Evolutionary conservation across 2,797 vertebrate genomes (phyloP), one percentile per base, ranked within the genome.

Genomic region (Crocodylus rhombifer): DNA sequence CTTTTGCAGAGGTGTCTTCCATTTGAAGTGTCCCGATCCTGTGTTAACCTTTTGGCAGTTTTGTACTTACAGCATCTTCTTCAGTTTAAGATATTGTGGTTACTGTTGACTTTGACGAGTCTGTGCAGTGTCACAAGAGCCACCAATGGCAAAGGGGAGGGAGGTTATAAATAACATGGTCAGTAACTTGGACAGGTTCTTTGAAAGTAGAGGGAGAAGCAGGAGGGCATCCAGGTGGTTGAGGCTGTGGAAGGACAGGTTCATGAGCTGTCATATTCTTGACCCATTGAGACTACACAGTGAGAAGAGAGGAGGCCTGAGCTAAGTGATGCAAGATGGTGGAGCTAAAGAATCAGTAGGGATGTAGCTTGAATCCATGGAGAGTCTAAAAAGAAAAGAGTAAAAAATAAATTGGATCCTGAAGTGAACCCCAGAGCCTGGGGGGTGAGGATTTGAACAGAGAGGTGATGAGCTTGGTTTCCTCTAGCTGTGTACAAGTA

Each of bases 31-130:
- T 36, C 62, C 71, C 23, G 0, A 17, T 51, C 15, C 12, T 14
- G 4, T 36, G 17, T 33, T 65, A 36, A n/a, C 67, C 75, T 14
- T 18, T 67, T 78, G 63, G 15, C 57, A 80, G 75, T 73, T 86
- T 91, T 0, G 14, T 33, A 86, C 87, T 78, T 69, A 26, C 30
- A 79, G 36, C 65, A n/a, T 87, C 74, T 85, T 79, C n/a, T 0
- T 1, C 55, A 77, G 85, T 33, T 94, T 93, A 12, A 30, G 57
- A 20, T 90, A 4, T 84, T 95, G 90, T 92, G 84, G 88, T 91
- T 51, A 51, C 21, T 80, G 90, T 82, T 56, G 77, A 75, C 5
- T 62, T 30, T 30, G 14, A 28, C 62, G 73, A 64, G 55, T 62
- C 78, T 57, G 17, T 80, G 83, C 25, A 8, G 77, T 73, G 63